These are phyloP conservation scores for Salvelinus alpinus DNA, from an alignment of 2,113 vertebrate species.

Conservation along the genomic window DNA sequence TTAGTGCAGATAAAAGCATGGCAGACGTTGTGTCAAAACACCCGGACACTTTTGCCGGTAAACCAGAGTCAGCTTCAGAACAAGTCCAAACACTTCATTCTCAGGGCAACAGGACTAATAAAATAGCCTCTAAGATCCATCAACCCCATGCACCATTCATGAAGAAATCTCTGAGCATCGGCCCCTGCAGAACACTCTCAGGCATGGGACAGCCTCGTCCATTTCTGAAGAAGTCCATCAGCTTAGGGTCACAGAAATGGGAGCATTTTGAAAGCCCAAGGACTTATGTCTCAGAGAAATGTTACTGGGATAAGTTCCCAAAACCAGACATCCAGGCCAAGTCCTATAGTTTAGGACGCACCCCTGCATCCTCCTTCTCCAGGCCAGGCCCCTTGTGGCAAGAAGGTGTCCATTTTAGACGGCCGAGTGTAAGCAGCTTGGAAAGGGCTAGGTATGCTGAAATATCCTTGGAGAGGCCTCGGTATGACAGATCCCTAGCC, in stretches of 20 bases:
- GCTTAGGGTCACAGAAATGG: slow-evolving; percentile 74
- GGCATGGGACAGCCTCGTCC: slow-evolving; percentile 59
- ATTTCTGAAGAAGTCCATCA: slow-evolving; percentile 75
- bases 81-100: slow-evolving; percentile 57
- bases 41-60: slow-evolving; percentile 44
- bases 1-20: slow-evolving; percentile 62
- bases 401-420: slow-evolving; percentile 57
- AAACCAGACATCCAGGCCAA: slow-evolving; percentile 63
- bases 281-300: slow-evolving; percentile 68
- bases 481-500: too few relatives aligned
- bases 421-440: slow-evolving; percentile 59
- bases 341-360: slow-evolving; percentile 68
- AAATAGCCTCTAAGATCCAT: slow-evolving; percentile 68
- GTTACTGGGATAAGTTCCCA: slow-evolving; percentile 70
- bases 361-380: slow-evolving; percentile 46
- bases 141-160: slow-evolving; percentile 72
- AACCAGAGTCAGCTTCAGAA: slow-evolving; percentile 47
- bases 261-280: slow-evolving; percentile 71
- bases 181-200: slow-evolving; percentile 66
- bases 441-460: slow-evolving; percentile 58
- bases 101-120: slow-evolving; percentile 65
- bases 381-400: slow-evolving; percentile 65
- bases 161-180: slow-evolving; percentile 74
- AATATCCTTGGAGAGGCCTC: slow-evolving; percentile 56
- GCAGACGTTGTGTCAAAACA: slow-evolving; percentile 61